These are phyloP conservation scores for Microchirus variegatus DNA, from an alignment of 2,797 vertebrate species.

Conservation along the genomic window DNA sequence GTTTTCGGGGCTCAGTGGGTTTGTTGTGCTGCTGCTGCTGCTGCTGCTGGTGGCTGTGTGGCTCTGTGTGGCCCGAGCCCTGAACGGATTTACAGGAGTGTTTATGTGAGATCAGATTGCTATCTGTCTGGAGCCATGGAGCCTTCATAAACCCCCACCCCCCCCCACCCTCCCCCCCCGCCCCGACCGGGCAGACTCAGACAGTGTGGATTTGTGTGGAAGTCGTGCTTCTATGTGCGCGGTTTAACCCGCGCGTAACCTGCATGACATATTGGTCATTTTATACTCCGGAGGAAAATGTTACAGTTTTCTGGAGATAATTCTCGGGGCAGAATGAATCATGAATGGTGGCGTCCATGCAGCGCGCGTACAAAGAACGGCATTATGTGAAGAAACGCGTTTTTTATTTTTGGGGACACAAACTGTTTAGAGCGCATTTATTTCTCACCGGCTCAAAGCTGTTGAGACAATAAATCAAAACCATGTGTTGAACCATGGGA, in stretches of 20 bases:
- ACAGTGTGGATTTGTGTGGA: slow-evolving; percentile 28
- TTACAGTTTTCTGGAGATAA: slow-evolving; percentile 27
- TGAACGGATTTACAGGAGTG: slow-evolving; percentile 49
- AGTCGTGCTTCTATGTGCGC: slow-evolving; percentile 3
- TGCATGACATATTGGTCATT: slow-evolving; percentile 21
- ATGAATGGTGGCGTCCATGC: slow-evolving; percentile 6
- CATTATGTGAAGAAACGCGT: too few relatives aligned
- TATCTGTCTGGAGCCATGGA: slow-evolving; percentile 57
- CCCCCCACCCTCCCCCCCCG: too few relatives aligned
- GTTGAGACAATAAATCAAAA: too few relatives aligned
- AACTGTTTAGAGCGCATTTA: too few relatives aligned
- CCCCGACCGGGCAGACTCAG: slow-evolving; percentile 15
- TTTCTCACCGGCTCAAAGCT: too few relatives aligned
- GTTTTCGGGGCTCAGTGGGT: slow-evolving; percentile 40
- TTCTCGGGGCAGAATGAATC: slow-evolving; percentile 10
- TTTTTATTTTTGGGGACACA: too few relatives aligned
- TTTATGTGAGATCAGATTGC: slow-evolving; percentile 67
- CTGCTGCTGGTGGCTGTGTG: slow-evolving; percentile 41
- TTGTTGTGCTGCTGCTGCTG: slow-evolving; percentile 58
- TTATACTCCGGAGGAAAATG: slow-evolving; percentile 16
- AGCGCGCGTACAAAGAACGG: too few relatives aligned
- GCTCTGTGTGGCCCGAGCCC: neutral
- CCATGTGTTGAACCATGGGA: too few relatives aligned
- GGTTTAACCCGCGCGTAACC: slow-evolving; percentile 18
- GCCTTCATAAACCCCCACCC: slow-evolving; percentile 21